A percentile compares a stretch with the other conserved stretches of the same genome.
Evolutionary conservation across 2,113 vertebrate species (phyloP).

Genomic region (Ictalurus furcatus): DNA sequence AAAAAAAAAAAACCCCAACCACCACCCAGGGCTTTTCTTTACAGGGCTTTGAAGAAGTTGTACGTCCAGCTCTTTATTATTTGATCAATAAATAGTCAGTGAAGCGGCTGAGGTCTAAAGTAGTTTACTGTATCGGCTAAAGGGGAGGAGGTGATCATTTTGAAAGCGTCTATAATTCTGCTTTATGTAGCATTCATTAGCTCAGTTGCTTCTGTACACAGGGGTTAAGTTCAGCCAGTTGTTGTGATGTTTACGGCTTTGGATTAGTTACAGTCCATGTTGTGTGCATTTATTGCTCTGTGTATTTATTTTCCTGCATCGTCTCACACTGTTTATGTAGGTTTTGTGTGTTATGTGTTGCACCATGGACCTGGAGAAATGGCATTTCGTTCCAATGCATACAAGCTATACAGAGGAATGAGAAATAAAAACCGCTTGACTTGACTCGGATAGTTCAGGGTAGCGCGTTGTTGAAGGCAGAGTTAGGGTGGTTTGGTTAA

Average conservation of each 20-base stretch:
- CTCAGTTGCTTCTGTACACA: neutral
- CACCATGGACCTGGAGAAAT: neutral
- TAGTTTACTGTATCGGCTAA: neutral
- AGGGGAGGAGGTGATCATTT: neutral
- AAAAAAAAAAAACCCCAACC: neutral
- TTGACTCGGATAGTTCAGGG: neutral
- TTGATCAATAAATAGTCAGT: constrained; percentile 4
- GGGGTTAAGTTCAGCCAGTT: neutral
- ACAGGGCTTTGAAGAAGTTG: constrained; percentile 6
- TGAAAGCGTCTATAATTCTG: constrained; percentile 3
- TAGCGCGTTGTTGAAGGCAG: neutral
- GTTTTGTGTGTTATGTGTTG: neutral
- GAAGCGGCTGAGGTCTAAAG: neutral
- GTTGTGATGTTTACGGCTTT: neutral
- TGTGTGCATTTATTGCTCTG: neutral
- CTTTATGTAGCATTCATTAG: too few relatives aligned
- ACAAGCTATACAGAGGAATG: neutral
- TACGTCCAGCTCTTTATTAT: constrained; percentile 6
- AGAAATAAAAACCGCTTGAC: neutral
- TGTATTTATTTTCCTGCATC: neutral
- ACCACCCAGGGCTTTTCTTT: neutral
- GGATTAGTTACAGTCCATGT: neutral
- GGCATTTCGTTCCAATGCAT: neutral
- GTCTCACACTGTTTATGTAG: neutral
- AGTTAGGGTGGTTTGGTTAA: neutral